phyloP scores from a whole-genome alignment of 2,888 invertebrate genomes.

The Neoaliturus tenellus region DNA sequence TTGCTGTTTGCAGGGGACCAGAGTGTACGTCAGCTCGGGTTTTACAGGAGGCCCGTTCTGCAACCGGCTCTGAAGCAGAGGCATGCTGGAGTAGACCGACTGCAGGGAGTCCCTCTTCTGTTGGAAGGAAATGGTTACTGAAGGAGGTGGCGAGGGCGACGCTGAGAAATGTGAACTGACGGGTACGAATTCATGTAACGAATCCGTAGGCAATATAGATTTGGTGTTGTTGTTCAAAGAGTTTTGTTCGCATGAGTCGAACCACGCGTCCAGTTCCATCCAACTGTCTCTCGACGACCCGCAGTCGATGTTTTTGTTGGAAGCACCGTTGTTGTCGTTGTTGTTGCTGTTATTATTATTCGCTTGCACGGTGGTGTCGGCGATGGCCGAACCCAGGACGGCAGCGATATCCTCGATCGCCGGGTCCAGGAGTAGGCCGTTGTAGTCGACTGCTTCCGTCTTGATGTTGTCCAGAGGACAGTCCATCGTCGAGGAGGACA shows the following conservation, averaged over 20 bases:
- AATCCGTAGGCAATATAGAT: conserved; percentile 78
- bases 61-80: conserved; percentile 84
- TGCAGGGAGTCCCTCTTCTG: conserved; percentile 73
- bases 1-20: conserved; percentile 63
- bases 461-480: conserved; percentile 68
- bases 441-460: conserved; percentile 68
- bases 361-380: conserved; percentile 91
- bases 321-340: conserved; percentile 76
- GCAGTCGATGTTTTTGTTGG: conserved; percentile 75
- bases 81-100: conserved; percentile 65
- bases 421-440: conserved; percentile 63
- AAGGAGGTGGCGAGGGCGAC: conserved; percentile 67
- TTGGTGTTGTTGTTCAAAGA: conserved; percentile 71
- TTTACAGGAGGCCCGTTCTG: conserved; percentile 78
- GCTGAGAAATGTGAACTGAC: conserved; percentile 68
- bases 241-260: conserved; percentile 84
- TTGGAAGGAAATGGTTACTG: conserved; percentile 73
- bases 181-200: conserved; percentile 73
- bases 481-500: conserved; percentile 73
- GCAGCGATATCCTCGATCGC: conserved; percentile 88
- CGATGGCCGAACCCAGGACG: conserved; percentile 92
- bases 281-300: conserved; percentile 84
- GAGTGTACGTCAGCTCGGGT: conserved; percentile 63
- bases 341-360: conserved; percentile 70
- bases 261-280: conserved; percentile 94